These are phyloP conservation scores for Mellilla xanthometata DNA, from an alignment of 2,888 invertebrate species.

Conservation along the genomic window DNA sequence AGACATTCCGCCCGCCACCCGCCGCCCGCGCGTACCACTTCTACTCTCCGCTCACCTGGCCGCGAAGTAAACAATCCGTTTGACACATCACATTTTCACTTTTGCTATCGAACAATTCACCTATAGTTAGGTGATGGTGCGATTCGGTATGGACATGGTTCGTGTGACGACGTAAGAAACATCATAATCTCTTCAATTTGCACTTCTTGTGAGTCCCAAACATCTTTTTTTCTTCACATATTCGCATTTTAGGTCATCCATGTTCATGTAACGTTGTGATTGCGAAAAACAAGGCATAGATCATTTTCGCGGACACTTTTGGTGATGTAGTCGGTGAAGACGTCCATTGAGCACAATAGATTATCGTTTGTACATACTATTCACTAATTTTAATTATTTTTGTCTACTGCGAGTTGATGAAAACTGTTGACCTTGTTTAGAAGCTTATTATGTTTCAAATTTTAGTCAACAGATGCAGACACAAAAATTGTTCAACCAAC, in stretches of 20 bases:
- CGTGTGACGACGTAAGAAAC: constrained; percentile 60
- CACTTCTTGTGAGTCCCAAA: constrained; percentile 73
- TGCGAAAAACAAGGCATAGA: constrained; percentile 81
- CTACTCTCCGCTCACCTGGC: constrained; percentile 80
- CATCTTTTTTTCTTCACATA: constrained; percentile 81
- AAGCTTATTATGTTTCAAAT: constrained; percentile 82
- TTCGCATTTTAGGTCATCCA: constrained; percentile 84
- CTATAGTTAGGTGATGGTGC: constrained; percentile 59
- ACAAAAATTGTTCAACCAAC: constrained; percentile 68
- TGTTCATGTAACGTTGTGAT: constrained; percentile 83
- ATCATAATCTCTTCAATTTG: constrained; percentile 70
- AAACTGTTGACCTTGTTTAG: constrained; percentile 84
- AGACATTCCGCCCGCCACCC: constrained; percentile 80
- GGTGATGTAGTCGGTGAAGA: constrained; percentile 61
- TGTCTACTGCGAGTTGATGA: constrained; percentile 74
- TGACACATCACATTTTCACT: constrained; percentile 84
- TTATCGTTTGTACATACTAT: constrained; percentile 61
- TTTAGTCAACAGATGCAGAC: constrained; percentile 83
- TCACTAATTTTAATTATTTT: constrained; percentile 76
- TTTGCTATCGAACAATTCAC: constrained; percentile 70
- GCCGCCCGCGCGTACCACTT: constrained; percentile 76
- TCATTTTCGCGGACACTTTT: constrained; percentile 78
- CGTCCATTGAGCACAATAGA: constrained; percentile 56
- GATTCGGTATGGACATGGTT: constrained; percentile 55
- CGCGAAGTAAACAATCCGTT: constrained; percentile 82